Base-by-base conservation (phyloP, 2,797 vertebrate species). In the Xenopus petersii region DNA sequence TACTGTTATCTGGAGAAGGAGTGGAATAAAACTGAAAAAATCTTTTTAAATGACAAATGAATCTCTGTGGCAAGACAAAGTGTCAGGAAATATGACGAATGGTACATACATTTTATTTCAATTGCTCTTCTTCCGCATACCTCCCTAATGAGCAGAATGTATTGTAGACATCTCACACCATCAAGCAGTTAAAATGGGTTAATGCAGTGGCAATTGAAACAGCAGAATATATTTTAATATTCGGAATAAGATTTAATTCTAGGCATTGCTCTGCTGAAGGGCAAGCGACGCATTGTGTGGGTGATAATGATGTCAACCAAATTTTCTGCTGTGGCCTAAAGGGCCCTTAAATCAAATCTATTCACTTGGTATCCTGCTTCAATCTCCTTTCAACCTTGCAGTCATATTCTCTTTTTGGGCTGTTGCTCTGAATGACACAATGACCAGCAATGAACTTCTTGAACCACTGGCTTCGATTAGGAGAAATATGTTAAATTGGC, bases 401-500 rank as follows among this genome's bases (percentile, higher is more conserved):
- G 9, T 15, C 33, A 63, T 30, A 60, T 58, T 49, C 56, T 59
- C 16, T 30, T 64, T 49, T 65, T 64, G 33, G 33, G 16, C 51
- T 51, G 26, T 46, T 47, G 2, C 48, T 84, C 56, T 73, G 66
- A 77, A 74, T 80, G 36, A 54, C 12, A 33, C 70, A 71, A 61
- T 26, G 61, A 77, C 55, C 13, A 73, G 56, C 48, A 63, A 4
- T 62, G 56, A 73, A 77, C 71, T 70, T 81, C 33, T 46, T 51
- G 74, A 81, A 73, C 12, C 59, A 16, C 47, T 5, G 49, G 63
- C 21, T 59, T 73, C 56, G 68, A 64, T 77, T 74, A 75, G 46
- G 61, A 69, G 61, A 63, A 69, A 72, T 69, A 71, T 73, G 17
- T 74, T 70, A 62, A 74, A 74, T 61, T 21, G 67, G 67, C 74